Percentiles rank a stretch among this genome's conserved stretches.
Evolutionary conservation across 2,888 invertebrate species (phyloP).

Genomic region (Herminia tarsipennalis): DNA sequence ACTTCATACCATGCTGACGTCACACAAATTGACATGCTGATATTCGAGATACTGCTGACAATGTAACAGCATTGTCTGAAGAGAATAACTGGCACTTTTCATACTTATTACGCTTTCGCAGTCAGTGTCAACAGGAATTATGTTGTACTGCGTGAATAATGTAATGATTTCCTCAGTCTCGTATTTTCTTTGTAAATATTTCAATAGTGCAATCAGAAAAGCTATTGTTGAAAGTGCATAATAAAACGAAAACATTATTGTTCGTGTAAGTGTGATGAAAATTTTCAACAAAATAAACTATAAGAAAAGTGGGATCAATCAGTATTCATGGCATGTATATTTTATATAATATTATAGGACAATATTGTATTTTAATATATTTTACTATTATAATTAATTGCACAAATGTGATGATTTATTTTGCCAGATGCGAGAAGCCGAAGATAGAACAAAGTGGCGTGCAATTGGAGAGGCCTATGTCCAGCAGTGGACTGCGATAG

Average conservation of each 20-base stretch:
- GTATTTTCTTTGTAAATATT: constrained; percentile 28
- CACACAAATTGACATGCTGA: constrained; percentile 33
- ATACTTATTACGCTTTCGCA: constrained; percentile 30
- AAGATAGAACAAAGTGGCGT: too few species aligned
- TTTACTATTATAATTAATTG: too few species aligned
- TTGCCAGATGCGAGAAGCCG: too few species aligned
- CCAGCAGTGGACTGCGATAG: too few species aligned
- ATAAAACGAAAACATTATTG: constrained; percentile 16
- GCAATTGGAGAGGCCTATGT: too few species aligned
- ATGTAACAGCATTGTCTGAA: constrained; percentile 27
- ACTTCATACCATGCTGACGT: constrained; percentile 22
- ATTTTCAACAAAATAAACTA: background rate
- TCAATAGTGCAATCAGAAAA: constrained; percentile 21
- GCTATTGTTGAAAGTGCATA: constrained; percentile 30
- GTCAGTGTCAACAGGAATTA: constrained; percentile 21
- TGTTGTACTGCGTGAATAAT: constrained; percentile 23
- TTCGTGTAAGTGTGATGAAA: constrained; percentile 19
- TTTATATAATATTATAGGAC: too few species aligned
- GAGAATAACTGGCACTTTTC: constrained; percentile 36
- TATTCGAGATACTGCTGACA: constrained; percentile 34
- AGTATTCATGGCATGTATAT: too few species aligned
- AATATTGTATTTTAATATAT: too few species aligned
- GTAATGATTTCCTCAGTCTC: constrained; percentile 21
- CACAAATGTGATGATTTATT: too few species aligned
- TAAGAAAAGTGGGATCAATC: too few species aligned